Evolutionary conservation across 2,113 vertebrate species (phyloP).

Genomic region (Pungitius pungitius): DNA sequence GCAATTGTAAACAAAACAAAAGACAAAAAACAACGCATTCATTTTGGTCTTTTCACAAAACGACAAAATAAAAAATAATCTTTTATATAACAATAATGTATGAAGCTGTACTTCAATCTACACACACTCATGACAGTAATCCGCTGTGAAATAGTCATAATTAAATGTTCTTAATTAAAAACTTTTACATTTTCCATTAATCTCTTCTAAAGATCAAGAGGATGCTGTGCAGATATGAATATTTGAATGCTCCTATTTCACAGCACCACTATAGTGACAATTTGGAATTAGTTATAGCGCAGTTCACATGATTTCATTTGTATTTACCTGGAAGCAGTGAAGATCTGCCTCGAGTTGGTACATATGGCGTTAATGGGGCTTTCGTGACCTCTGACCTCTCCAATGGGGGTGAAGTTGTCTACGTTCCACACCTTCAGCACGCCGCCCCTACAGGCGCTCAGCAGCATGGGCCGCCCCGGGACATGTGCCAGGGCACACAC

Average conservation of each 20-base stretch:
- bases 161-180: background rate
- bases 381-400: constrained; percentile 94
- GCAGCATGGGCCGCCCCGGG: constrained; percentile 90
- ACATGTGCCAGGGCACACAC: constrained; percentile 95
- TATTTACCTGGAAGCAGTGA: constrained; percentile 94
- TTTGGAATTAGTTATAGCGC: background rate
- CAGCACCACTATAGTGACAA: background rate
- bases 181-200: background rate
- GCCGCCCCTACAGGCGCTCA: constrained; percentile 92
- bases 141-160: background rate
- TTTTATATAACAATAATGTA: background rate
- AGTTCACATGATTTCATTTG: background rate
- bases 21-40: background rate
- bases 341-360: constrained; percentile 93
- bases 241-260: background rate
- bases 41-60: background rate
- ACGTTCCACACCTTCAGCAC: constrained; percentile 97
- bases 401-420: constrained; percentile 92
- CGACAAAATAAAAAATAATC: background rate
- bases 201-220: background rate
- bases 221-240: background rate
- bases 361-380: constrained; percentile 98
- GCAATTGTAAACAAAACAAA: background rate
- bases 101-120: background rate
- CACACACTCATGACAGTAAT: background rate